Base-by-base conservation (phyloP, 2,113 vertebrate genomes). In the Nannobrachium achirus region DNA sequence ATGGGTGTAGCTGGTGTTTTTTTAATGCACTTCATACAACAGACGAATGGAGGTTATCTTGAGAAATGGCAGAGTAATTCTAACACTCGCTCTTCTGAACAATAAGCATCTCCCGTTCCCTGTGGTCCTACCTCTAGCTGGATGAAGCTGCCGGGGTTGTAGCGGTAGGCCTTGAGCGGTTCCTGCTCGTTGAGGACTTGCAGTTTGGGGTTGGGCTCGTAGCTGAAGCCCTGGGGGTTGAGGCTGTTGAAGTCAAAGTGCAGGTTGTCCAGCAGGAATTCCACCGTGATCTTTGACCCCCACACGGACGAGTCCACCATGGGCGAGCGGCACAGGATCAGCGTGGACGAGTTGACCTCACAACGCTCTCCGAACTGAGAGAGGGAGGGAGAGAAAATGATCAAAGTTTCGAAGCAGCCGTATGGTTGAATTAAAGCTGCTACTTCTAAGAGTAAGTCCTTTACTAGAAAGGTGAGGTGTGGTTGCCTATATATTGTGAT, bases 81-180 rank as follows among this genome's bases (percentile, higher is more conserved):
- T 4, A 25, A 25, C 20, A 25, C 20, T 25, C 20, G 20, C 4
- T 25, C 20, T 25, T 25, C 20, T 25, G 20, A 25, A 51, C 6
- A 44, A 7, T 8, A 46, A 15, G 45, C 44, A 11, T n/a, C 11
- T 48, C 5, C 16, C 0, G n/a, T 8, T 20, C 9, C 18, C 20
- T 11, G 3, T 19, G 56, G n/a, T 46, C 61, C 81, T 19, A 99
- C 98, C 97, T 99, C 98, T 61, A 99, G 95, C 46, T 96, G 97
- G 51, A 99, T 96, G 89, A 98, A 95, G 3, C 97, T 98, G 63
- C 98, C 96, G 0, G 97, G 97, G 77, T 98, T 99, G 91, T 99
- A 96, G 48, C 94, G 94, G 88, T 97, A 98, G 0, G 95, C 95
- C 25, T 90, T 91, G 67, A 84, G 85, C 18, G 93, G 93, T 55